Conservation (phyloP, 2,113 vertebrate genomes). For the Oreochromis aureus region DNA sequence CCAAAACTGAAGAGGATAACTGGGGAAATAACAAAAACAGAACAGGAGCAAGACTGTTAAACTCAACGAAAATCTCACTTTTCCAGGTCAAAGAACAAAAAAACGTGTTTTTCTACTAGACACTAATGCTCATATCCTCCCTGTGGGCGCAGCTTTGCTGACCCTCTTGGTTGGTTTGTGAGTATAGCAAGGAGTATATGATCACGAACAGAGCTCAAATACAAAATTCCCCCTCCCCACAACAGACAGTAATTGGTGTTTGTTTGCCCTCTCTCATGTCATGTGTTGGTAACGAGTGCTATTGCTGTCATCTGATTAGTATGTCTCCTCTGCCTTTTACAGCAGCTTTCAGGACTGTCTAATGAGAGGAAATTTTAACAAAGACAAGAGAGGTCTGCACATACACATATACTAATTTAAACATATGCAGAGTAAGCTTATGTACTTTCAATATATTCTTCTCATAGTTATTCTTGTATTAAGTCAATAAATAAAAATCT, state of each 20-base stretch:
- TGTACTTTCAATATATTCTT: neutral
- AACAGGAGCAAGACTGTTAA: slow-evolving; percentile 12
- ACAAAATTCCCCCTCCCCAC: slow-evolving; percentile 8
- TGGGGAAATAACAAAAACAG: neutral
- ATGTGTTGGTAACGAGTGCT: slow-evolving; percentile 39
- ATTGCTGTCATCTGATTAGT: slow-evolving; percentile 59
- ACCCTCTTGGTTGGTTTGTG: slow-evolving; percentile 26
- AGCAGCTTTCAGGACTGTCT: slow-evolving; percentile 40
- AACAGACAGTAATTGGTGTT: slow-evolving; percentile 65
- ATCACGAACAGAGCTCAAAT: slow-evolving; percentile 19
- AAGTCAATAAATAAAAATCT: neutral
- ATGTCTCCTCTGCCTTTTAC: slow-evolving; percentile 24
- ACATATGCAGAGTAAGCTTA: neutral
- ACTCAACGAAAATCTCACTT: neutral
- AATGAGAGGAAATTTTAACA: slow-evolving; percentile 46
- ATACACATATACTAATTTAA: neutral
- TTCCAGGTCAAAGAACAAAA: slow-evolving; percentile 7
- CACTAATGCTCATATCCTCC: neutral
- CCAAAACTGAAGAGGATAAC: neutral
- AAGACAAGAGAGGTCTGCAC: neutral
- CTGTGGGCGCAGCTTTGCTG: slow-evolving; percentile 3
- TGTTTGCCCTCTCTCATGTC: slow-evolving; percentile 56
- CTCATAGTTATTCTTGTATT: neutral
- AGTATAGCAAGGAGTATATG: slow-evolving; percentile 3
- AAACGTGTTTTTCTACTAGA: slow-evolving; percentile 28